Evolutionary conservation across 2,113 vertebrate species (phyloP), one percentile per base, ranked within the genome.

Genomic region (Cyprichromis sp.): DNA sequence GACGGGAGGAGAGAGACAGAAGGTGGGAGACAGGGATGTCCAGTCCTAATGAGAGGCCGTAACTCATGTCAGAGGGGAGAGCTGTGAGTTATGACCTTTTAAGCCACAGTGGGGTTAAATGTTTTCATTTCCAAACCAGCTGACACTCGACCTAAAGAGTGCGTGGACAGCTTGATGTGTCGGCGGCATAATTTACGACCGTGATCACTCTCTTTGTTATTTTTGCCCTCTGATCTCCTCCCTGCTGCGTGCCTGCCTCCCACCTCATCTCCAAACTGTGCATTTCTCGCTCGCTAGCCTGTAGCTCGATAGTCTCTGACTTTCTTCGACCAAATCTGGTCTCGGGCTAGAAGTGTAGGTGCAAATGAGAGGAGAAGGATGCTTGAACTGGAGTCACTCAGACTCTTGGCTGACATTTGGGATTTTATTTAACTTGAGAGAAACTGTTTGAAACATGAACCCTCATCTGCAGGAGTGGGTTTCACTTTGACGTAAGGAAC

Each of bases 101-200:
- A 66, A 87, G 91, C 66, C 79, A 61, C 3, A 26, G 50, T 54
- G 84, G 89, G 91, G 92, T 91, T 94, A 92, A 94, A 90, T 93
- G 91, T 92, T 95, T 95, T 94, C 93, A 92, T 93, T 92, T 89
- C 91, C 82, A 79, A 85, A 90, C 91, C 90, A 92, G 87, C 89
- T 92, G 92, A 92, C 90, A 63, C 83, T 90, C 63, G 86, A 92
- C 90, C 90, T 88, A 52, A 91, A 86, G 83, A 84, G 85, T 89
- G 89, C 83, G 92, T 63, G 21, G 95, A 96, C 94, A 96, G 93
- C 91, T 95, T 93, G 87, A 94, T 95, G 93, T 84, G 87, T 88
- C 82, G 63, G 80, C 13, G 1, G 24, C 26, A n/a, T 78, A 87
- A 94, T 95, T 95, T 95, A 95, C 76, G 50, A 81, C 84, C 50